A percentile compares a stretch with the other conserved stretches of the same genome.
Evolutionary conservation across 2,113 vertebrate species (phyloP).

Genomic region (rabbit (Oryctolagus cuniculus)): mOryCun1.1 NC_091434.1:101292501-101293000

Average conservation of each 20-base stretch:
- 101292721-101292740: neutral
- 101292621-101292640: no score
- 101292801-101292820: neutral
- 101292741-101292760: neutral
- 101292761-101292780: neutral
- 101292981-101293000: neutral
- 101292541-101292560: no score
- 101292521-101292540: no score
- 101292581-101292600: no score
- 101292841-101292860: fast-evolving
- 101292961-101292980: no score
- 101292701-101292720: no score
- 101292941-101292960: neutral
- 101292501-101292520: no score
- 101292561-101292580: no score
- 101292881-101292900: neutral
- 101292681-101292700: no score
- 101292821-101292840: neutral
- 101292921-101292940: neutral
- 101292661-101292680: no score
- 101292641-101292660: no score
- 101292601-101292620: no score
- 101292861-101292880: neutral
- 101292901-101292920: neutral
- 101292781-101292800: neutral